Conservation (phyloP, 2,113 vertebrate species). For the Corythornis cristatus region DNA sequence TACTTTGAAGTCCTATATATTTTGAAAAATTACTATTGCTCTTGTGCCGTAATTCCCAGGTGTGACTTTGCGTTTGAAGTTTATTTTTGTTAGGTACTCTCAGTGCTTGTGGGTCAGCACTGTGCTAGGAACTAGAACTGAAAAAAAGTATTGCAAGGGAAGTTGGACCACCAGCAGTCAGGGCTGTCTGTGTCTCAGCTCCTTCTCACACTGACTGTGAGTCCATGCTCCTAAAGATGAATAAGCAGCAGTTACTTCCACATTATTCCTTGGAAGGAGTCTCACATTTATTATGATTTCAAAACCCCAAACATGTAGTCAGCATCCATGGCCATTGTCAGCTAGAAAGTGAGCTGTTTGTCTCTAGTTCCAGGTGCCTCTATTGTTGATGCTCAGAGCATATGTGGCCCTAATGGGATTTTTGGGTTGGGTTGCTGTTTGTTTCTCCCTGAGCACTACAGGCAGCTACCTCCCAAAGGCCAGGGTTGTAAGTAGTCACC, state of each 20-base stretch:
- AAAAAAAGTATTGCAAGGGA: not conserved
- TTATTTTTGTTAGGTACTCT: not conserved
- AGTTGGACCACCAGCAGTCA: not conserved
- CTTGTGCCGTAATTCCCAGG: not conserved
- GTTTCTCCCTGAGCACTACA: not conserved
- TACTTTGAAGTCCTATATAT: not conserved
- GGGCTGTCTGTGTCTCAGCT: not conserved
- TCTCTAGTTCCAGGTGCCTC: not conserved
- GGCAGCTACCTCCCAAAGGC: not conserved
- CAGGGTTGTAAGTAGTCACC: not conserved
- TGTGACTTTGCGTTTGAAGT: not conserved
- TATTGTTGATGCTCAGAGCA: not conserved
- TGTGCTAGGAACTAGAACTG: not conserved
- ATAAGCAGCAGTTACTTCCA: not conserved
- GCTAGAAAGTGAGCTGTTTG: not conserved
- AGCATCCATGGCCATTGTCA: not conserved
- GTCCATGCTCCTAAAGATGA: not conserved
- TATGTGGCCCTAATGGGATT: not conserved
- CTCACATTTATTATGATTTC: not conserved
- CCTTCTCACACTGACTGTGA: not conserved
- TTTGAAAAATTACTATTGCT: not conserved
- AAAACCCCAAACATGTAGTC: not conserved
- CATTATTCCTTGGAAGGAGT: not conserved
- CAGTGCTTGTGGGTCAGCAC: not conserved
- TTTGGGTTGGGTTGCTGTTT: not conserved